Evolutionary conservation across 2,888 invertebrate species (phyloP), one percentile per base, ranked within the genome.

Genomic region (Pseudeuparius sepicola): DNA sequence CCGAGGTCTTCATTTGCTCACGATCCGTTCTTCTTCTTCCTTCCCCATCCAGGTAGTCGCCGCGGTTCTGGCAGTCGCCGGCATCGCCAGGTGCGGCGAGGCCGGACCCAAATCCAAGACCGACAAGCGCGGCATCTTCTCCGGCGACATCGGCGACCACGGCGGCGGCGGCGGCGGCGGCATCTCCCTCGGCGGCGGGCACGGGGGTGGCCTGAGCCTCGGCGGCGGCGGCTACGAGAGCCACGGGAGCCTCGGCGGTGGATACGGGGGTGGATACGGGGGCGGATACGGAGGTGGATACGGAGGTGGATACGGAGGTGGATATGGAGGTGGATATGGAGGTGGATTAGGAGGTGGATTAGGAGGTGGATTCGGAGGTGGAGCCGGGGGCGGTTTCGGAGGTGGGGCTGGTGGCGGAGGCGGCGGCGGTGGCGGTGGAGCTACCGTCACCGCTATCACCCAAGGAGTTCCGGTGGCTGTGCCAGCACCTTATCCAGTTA

Each of bases 401-500:
- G 39, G 28, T n/a, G 43, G 35, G 4, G 30, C 14, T 27, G 43
- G 41, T 23, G 45, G 37, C 15, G 39, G 36, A 4, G 46, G 40
- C 6, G 47, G 45, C 4, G 48, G 39, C 13, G 43, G 41, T 11
- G 43, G 37, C 12, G 35, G 37, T 14, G 46, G 40, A 27, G 40
- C 44, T 12, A 42, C 42, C 12, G 35, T 46, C 10, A 45, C 39
- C 17, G 44, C 44, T 18, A 35, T 45, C 10, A 43, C 24, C 14
- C 39, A 38, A 37, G 27, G 40, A 10, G 45, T 44, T 6, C 37
- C 44, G 24, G 46, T 47, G 24, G 50, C 60, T n/a, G 57, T 63
- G 15, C 58, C 61, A 10, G 56, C 56, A 28, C 61, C 62, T 5
- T 56, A 59, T 34, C 55, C 59, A 15, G 60, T 62, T 4, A 56